phyloP scores from a whole-genome alignment of 2,888 invertebrate genomes.

The Yponomeuta sedellus region DNA sequence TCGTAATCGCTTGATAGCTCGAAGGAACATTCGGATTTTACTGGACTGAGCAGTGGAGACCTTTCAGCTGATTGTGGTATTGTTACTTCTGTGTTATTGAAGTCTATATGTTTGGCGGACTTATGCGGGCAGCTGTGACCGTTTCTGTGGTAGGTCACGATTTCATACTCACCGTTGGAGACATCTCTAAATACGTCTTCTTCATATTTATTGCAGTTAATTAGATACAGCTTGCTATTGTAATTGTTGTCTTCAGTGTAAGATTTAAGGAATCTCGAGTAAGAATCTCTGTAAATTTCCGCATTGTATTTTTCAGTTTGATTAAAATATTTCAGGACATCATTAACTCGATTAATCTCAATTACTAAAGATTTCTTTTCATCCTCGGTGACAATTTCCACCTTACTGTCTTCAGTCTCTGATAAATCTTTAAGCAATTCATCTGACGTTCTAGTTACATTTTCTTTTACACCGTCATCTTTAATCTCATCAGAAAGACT shows the following conservation, averaged over 20 bases:
- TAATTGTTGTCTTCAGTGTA: slow-evolving; percentile 32
- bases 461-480: slow-evolving; percentile 7
- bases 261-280: slow-evolving; percentile 43
- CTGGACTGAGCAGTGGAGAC: slow-evolving; percentile 50
- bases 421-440: slow-evolving; percentile 32
- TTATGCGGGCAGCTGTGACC: slow-evolving; percentile 49
- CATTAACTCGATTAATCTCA: neutral
- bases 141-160: slow-evolving; percentile 57
- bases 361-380: slow-evolving; percentile 27
- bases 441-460: slow-evolving; percentile 31
- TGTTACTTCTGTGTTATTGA: slow-evolving; percentile 44
- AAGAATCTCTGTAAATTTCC: slow-evolving; percentile 48
- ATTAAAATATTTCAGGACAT: slow-evolving; percentile 45
- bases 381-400: neutral
- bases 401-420: slow-evolving; percentile 36
- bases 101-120: slow-evolving; percentile 45
- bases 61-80: slow-evolving; percentile 38
- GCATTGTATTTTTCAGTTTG: slow-evolving; percentile 56
- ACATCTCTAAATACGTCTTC: slow-evolving; percentile 53
- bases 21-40: slow-evolving; percentile 65
- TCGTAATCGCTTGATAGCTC: slow-evolving; percentile 64
- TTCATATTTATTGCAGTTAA: slow-evolving; percentile 61
- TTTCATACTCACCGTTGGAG: slow-evolving; percentile 47
- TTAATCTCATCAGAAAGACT: slow-evolving; percentile 10
- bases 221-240: slow-evolving; percentile 44